phyloP scores from a whole-genome alignment of 2,888 invertebrate genomes.

The Thera britannica region DNA sequence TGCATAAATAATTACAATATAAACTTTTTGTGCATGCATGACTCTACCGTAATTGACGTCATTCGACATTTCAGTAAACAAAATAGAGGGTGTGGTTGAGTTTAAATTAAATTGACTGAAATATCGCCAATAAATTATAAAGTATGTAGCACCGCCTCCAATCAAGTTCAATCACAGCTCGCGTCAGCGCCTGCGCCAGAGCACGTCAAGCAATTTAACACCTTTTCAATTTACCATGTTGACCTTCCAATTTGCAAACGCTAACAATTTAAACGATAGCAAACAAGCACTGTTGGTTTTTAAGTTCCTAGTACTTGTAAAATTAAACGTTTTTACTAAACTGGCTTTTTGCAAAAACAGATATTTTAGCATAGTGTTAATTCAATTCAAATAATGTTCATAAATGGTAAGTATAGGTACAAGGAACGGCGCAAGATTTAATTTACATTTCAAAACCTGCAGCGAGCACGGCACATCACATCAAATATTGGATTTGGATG shows the following conservation, averaged over 20 bases:
- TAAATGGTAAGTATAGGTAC: constrained; percentile 4
- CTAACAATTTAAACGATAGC: constrained; percentile 10
- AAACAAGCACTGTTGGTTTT: constrained; percentile 14
- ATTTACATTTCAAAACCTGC: too few species aligned
- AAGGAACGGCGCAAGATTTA: not conserved
- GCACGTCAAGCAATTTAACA: constrained; percentile 49
- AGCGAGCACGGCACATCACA: not conserved
- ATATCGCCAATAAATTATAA: constrained; percentile 54
- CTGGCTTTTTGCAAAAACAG: constrained; percentile 25
- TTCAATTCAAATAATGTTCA: constrained; percentile 19
- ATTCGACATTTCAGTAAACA: constrained; percentile 10
- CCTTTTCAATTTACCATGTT: constrained; percentile 49
- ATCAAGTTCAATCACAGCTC: constrained; percentile 60
- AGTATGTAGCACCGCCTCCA: constrained; percentile 53
- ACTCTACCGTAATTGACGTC: constrained; percentile 7
- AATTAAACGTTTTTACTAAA: constrained; percentile 16
- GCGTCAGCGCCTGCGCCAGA: constrained; percentile 46
- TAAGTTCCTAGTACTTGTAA: not conserved
- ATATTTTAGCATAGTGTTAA: constrained; percentile 36
- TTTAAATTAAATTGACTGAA: constrained; percentile 34
- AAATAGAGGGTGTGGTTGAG: constrained; percentile 47
- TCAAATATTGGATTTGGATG: constrained; percentile 17
- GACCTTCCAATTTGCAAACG: constrained; percentile 47
- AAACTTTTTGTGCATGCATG: constrained; percentile 1
- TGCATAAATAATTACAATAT: not conserved